These are phyloP conservation scores for Paratrypauchen microcephalus DNA, from an alignment of 2,797 vertebrate genomes.

Conservation along the genomic window DNA sequence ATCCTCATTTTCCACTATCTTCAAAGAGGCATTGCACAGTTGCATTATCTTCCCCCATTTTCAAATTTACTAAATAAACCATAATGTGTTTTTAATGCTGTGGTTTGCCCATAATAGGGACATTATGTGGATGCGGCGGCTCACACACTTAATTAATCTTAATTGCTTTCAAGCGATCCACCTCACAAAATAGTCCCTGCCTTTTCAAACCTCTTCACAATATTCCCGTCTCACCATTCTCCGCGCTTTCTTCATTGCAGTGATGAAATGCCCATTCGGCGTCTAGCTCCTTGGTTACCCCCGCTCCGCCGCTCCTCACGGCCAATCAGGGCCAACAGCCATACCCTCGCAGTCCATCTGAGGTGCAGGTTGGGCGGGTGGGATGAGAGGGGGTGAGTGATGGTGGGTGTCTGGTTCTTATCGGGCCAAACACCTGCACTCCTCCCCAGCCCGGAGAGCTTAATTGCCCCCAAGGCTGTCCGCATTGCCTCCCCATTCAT, in stretches of 20 bases:
- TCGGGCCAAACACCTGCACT: conserved; percentile 82
- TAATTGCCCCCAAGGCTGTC: conserved; percentile 77
- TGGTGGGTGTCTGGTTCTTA: conserved; percentile 78
- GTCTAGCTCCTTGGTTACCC: conserved; percentile 75
- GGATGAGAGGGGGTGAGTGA: conserved; percentile 80
- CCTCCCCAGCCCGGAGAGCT: conserved; percentile 77
- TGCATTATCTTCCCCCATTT: conserved; percentile 42
- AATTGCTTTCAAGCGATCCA: conserved; percentile 73
- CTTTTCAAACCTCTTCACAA: conserved; percentile 70
- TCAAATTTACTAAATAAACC: conserved; percentile 60
- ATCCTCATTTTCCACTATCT: conserved; percentile 26
- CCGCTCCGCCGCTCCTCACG: conserved; percentile 43
- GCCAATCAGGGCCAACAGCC: conserved; percentile 71
- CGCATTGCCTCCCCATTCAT: conserved; percentile 36
- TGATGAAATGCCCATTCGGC: conserved; percentile 74
- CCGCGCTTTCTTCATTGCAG: conserved; percentile 46
- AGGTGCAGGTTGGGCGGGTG: conserved; percentile 27
- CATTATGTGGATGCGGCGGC: conserved; percentile 66
- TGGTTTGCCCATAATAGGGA: conserved; percentile 67
- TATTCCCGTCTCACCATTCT: conserved; percentile 63
- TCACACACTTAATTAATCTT: conserved; percentile 78
- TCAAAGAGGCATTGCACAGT: conserved; percentile 50
- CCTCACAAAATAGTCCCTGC: conserved; percentile 52
- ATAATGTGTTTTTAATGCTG: conserved; percentile 58
- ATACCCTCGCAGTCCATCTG: conserved; percentile 76